Evolutionary conservation across 1,140 invertebrate species (phyloP), one percentile per base, ranked within the genome.

Genomic region (Telenomus remus): DNA sequence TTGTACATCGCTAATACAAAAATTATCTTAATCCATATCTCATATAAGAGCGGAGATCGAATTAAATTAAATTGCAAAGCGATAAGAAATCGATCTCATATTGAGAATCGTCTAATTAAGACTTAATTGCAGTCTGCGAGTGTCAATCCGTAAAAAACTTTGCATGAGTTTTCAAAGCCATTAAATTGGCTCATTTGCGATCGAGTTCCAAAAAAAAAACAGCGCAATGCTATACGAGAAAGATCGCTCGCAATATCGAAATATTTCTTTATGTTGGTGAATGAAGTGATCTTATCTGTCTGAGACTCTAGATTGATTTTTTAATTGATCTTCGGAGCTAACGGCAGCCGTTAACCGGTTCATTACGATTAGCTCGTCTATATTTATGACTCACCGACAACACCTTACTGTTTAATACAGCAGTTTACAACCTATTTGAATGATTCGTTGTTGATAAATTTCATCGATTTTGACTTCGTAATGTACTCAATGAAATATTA

Each of bases 201-300:
- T 46, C 57, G 49, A 57, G 66, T 66, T 68, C 61, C 60, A 73
- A 70, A 74, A 71, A n/a, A n/a, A n/a, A 53, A 66, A 7, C 12
- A 65, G 9, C 49, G 44, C 35, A 19, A 69, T 43, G 3, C 34
- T 35, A n/a, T n/a, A 49, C 35, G 57, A 63, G 70, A 76, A 78
- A 80, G 72, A 78, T 68, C 72, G 59, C 57, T 56, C 69, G 63
- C 65, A 78, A 78, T 69, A 75, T 72, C 71, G 68, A 72, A 79
- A 79, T 74, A 73, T 74, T 77, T 80, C 79, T 77, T 76, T 81
- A 66, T 76, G 63, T 51, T 71, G 79, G 70, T 81, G 82, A 82
- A 85, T 82, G 83, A 82, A 82, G 76, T 69, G 85, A 86, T 86
- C 83, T 86, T 86, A 86, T 87, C 85, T 81, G 48, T 0, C 61